phyloP scores from a whole-genome alignment of 2,113 vertebrate species.

The Pseudorectes ferrugineus region DNA sequence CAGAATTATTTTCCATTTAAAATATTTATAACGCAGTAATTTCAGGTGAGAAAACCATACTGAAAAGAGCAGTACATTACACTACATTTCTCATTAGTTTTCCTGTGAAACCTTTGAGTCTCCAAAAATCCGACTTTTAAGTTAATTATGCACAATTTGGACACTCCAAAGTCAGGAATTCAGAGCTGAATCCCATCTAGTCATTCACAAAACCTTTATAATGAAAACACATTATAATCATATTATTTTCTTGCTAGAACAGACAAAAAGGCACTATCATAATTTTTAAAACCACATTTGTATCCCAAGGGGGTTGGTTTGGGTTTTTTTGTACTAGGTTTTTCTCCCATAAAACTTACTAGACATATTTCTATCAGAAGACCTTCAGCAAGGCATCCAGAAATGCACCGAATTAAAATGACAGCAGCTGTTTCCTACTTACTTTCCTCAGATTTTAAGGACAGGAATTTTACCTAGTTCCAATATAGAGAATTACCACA shows the following conservation, averaged over 20 bases:
- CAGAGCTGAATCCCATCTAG: background rate
- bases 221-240: background rate
- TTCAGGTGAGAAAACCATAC: background rate
- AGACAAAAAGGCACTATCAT: background rate
- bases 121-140: constrained; percentile 12
- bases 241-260: background rate
- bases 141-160: constrained; percentile 23
- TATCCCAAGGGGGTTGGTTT: background rate
- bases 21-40: background rate
- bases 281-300: background rate
- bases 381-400: background rate
- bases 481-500: background rate
- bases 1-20: background rate
- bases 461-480: background rate
- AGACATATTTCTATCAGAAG: background rate
- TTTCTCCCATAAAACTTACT: background rate
- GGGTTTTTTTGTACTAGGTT: background rate
- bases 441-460: background rate
- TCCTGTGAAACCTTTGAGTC: background rate
- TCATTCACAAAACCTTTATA: background rate
- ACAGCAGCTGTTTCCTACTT: background rate
- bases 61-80: background rate
- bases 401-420: background rate
- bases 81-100: background rate
- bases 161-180: background rate